Conservation (phyloP, 2,113 vertebrate species). For the Kryptolebias marmoratus region DNA sequence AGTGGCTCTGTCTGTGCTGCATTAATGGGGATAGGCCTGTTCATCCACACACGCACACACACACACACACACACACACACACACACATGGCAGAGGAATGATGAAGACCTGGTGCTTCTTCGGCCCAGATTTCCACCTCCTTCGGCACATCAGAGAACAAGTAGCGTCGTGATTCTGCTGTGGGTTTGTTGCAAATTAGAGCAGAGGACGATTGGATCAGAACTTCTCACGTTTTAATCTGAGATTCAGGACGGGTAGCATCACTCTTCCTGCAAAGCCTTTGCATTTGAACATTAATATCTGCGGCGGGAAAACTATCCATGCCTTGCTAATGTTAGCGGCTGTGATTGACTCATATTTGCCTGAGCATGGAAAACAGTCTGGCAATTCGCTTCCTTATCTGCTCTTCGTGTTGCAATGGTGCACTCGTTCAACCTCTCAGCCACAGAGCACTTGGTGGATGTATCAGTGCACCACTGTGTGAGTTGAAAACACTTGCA, state of each 20-base stretch:
- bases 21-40: constrained; percentile 43
- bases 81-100: constrained; percentile 16
- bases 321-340: no score
- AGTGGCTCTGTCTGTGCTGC: constrained; percentile 37
- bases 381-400: no score
- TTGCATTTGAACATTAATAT: neutral
- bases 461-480: no score
- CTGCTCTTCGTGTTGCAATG: no score
- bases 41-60: constrained; percentile 10
- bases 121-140: constrained; percentile 20
- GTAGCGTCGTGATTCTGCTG: constrained; percentile 55
- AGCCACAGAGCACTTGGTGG: no score
- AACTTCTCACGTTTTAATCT: neutral
- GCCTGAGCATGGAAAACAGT: no score
- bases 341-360: no score
- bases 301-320: neutral
- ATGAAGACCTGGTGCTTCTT: constrained; percentile 31
- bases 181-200: constrained; percentile 44
- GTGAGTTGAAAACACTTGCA: no score
- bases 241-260: neutral
- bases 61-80: constrained; percentile 1
- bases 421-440: no score
- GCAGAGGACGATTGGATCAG: neutral
- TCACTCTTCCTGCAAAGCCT: neutral
- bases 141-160: constrained; percentile 14